These are phyloP conservation scores for Geopemphigus sp. DNA, from an alignment of 1,140 invertebrate species.

Conservation along the genomic window DNA sequence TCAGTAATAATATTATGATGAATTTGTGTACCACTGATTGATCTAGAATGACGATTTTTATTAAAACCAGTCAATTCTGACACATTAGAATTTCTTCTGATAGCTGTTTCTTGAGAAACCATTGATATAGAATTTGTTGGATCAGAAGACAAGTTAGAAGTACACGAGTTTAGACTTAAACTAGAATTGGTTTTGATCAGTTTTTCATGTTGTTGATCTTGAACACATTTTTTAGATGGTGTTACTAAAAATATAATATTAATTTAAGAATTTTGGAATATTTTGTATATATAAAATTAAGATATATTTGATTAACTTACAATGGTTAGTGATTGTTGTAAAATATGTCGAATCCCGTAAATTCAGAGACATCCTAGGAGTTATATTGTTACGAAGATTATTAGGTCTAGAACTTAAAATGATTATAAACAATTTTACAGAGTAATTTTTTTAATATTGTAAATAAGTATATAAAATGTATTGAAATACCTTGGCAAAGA, in stretches of 20 bases:
- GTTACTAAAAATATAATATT: constrained; percentile 24
- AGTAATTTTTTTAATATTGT: background rate
- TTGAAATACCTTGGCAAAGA: background rate
- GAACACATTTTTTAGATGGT: constrained; percentile 8
- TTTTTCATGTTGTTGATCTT: constrained; percentile 13
- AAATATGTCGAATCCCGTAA: constrained; percentile 72
- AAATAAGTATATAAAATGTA: background rate
- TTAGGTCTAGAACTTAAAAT: constrained; percentile 1
- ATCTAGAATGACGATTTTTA: constrained; percentile 54
- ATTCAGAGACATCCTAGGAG: constrained; percentile 60
- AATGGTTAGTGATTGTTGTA: constrained; percentile 74
- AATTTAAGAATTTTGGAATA: background rate
- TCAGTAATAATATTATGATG: constrained; percentile 64
- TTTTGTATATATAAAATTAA: background rate
- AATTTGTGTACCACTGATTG: constrained; percentile 61
- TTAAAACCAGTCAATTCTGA: background rate
- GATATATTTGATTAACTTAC: constrained; percentile 55
- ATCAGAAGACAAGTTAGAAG: constrained; percentile 8
- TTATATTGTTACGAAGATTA: background rate
- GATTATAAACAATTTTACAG: no score
- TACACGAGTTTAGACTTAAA: constrained; percentile 26
- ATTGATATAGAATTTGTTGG: constrained; percentile 25
- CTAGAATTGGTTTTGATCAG: constrained; percentile 23
- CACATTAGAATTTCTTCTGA: constrained; percentile 11
- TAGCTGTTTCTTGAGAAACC: constrained; percentile 20